Percentiles rank a stretch among this genome's conserved stretches.
Evolutionary conservation across 2,888 invertebrate genomes (phyloP).

Genomic region (Scaptomyza flava): DNA sequence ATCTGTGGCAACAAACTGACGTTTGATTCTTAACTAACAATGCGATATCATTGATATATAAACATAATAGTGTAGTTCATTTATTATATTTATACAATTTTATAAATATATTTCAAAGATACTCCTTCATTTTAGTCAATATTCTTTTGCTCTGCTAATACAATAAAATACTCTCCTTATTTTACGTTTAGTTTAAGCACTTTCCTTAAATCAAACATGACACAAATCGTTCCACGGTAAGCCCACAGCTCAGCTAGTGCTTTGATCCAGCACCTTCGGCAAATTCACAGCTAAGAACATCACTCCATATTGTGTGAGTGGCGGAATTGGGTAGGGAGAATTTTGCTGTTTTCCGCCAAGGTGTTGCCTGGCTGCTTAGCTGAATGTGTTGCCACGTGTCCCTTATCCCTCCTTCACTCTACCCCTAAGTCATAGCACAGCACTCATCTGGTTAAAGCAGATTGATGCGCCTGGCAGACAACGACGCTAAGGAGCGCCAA

Average conservation of each 20-base stretch:
- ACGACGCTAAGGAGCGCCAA: slow-evolving; percentile 17
- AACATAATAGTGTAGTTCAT: too few species aligned
- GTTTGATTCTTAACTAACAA: too few species aligned
- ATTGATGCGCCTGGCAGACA: slow-evolving; percentile 54
- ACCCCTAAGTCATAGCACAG: neutral
- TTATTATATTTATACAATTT: too few species aligned
- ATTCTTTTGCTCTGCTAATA: neutral
- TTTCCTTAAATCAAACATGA: slow-evolving; percentile 50
- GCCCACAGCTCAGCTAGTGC: slow-evolving; percentile 28
- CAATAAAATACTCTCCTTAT: slow-evolving; percentile 12
- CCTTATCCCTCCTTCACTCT: neutral
- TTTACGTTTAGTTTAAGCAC: slow-evolving; percentile 25
- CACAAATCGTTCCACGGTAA: slow-evolving; percentile 42
- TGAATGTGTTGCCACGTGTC: slow-evolving; percentile 35
- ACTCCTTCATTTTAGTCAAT: neutral
- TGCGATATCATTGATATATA: too few species aligned
- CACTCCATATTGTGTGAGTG: slow-evolving; percentile 35
- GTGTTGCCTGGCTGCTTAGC: slow-evolving; percentile 20
- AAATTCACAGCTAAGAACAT: slow-evolving; percentile 43
- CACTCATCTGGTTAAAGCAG: slow-evolving; percentile 34
- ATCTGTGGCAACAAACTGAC: too few species aligned
- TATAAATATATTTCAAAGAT: neutral
- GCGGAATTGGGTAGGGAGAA: slow-evolving; percentile 6
- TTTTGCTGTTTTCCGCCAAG: slow-evolving; percentile 29
- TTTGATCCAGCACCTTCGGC: slow-evolving; percentile 20